Evolutionary conservation across 2,888 invertebrate species (phyloP), one percentile per base, ranked within the genome.

Genomic region (Acrobasis suavella): DNA sequence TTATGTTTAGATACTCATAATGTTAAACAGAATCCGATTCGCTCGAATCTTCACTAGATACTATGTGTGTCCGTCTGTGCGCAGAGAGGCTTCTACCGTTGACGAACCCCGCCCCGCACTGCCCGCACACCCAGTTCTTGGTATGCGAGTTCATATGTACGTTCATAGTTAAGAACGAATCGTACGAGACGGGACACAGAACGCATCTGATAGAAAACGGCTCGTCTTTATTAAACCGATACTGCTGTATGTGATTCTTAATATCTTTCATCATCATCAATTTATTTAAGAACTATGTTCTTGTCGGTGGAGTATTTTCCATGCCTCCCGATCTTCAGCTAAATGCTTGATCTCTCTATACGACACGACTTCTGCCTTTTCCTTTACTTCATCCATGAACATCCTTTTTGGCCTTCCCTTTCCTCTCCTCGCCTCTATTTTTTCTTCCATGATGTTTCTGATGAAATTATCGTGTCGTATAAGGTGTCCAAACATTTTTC

Each of bases 61-160:
- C 9, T 5, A 32, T 7, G 2, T 32, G 32, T 32, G 32, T 32
- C 8, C 7, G 32, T 32, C 9, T 52, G 22, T 52, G 52, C 1
- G 52, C 52, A 17, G 22, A 22, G 7, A 52, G 22, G 16, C 12
- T 17, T 16, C 16, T 52, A 7, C 5, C 16, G 12, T 52, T 32
- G 32, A 52, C 52, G 16, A 81, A 83, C 0, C 76, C 77, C 0
- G 71, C 69, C 15, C 74, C 72, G 58, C 82, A 83, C 1, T 69
- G 64, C 2, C 67, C 63, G 54, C 83, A 82, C 7, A 77, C 62
- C 58, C 72, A 76, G 67, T 79, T 78, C 58, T 72, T 72, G 50
- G 73, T 78, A 61, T 83, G 83, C 0, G 67, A 67, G 14, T 79
- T 77, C 73, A 81, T 77, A 51, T 83, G 83, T 56, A 78, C 74